A percentile compares a stretch with the other conserved stretches of the same genome.
Evolutionary conservation across 2,113 vertebrate species (phyloP).

Genomic region (Chaetops frenatus): DNA sequence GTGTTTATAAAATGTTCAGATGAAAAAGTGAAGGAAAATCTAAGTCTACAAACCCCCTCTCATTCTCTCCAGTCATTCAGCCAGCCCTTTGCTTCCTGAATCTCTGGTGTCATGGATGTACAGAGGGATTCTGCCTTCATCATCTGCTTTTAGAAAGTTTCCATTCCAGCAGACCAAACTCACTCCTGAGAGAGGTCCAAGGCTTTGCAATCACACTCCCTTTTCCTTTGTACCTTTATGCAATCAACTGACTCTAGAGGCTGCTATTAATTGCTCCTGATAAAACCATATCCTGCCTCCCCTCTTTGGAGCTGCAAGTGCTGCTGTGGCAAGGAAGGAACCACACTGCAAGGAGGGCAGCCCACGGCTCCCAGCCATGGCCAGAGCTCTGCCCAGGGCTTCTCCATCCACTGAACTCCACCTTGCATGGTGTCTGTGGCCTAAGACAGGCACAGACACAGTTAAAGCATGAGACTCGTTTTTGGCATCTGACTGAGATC

Average conservation of each 20-base stretch:
- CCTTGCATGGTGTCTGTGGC: too few relatives aligned
- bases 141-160: neutral
- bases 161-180: neutral
- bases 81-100: neutral
- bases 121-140: neutral
- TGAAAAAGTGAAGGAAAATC: neutral
- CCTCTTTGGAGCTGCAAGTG: neutral
- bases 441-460: neutral
- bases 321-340: neutral
- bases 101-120: neutral
- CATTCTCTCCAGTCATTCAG: neutral
- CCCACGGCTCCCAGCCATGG: neutral
- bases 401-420: neutral
- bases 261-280: neutral
- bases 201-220: neutral
- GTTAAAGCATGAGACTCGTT: rapidly evolving
- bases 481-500: neutral
- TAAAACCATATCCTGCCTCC: neutral
- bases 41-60: neutral
- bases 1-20: neutral
- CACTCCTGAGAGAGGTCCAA: neutral
- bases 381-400: neutral
- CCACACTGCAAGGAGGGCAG: neutral
- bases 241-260: neutral
- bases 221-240: neutral